Evolutionary conservation across 2,113 vertebrate species (phyloP).

Genomic region (Perognathus longimembris): DNA sequence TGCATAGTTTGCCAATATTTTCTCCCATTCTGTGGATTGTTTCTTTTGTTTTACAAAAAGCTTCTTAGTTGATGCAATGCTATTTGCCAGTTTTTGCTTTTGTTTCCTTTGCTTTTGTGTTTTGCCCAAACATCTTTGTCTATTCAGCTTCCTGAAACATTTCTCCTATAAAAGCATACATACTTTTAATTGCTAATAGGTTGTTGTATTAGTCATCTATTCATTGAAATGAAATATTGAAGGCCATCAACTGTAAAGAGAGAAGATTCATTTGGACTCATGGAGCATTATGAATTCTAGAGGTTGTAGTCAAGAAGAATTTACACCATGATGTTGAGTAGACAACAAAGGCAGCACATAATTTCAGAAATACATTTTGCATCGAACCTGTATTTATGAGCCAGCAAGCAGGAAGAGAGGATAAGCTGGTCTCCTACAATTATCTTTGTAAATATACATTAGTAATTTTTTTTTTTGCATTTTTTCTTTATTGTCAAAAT

Average conservation of each 20-base stretch:
- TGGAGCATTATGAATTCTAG: no score
- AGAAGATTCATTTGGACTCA: background rate
- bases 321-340: no score
- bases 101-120: background rate
- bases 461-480: no score
- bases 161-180: background rate
- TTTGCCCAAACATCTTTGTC: background rate
- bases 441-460: background rate
- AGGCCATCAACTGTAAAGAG: background rate
- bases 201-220: background rate
- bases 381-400: background rate
- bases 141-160: background rate
- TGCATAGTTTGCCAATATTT: background rate
- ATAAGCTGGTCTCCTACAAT: no score
- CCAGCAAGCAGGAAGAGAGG: background rate
- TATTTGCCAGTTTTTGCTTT: background rate
- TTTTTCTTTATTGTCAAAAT: no score
- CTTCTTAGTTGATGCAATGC: background rate
- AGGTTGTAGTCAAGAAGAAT: background rate
- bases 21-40: background rate
- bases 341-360: background rate
- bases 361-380: no score
- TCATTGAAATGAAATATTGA: background rate
- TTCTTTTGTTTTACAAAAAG: background rate
- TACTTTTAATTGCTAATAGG: no score